Evolutionary conservation across 2,888 invertebrate species (phyloP).

Genomic region (Tenthredo mesomela): DNA sequence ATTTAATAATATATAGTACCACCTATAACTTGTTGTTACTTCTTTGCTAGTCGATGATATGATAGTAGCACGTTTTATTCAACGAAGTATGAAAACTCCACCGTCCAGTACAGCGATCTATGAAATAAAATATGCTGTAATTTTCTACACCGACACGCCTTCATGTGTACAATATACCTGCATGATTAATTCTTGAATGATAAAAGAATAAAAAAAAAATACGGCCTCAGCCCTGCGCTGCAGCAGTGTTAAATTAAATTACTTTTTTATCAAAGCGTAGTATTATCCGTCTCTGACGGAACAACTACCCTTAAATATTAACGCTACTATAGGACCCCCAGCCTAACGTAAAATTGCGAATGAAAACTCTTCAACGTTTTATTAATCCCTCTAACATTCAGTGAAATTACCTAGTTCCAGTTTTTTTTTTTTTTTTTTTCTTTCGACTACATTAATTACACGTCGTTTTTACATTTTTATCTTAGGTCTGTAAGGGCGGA

Average conservation of each 20-base stretch:
- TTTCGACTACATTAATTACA: constrained; percentile 16
- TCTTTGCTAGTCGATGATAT: neutral
- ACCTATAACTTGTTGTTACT: neutral
- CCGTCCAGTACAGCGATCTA: neutral
- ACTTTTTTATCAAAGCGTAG: constrained; percentile 4
- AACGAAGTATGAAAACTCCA: neutral
- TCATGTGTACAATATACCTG: constrained; percentile 12
- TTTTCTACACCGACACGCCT: constrained; percentile 1
- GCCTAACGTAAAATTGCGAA: constrained; percentile 20
- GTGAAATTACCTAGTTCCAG: neutral
- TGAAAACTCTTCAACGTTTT: constrained; percentile 34
- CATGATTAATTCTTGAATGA: constrained; percentile 26
- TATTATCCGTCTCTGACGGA: constrained; percentile 15
- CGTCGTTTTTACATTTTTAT: constrained; percentile 14
- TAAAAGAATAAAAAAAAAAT: neutral
- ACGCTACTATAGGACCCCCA: neutral
- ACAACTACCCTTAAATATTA: constrained; percentile 36
- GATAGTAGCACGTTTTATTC: neutral
- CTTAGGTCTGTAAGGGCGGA: constrained; percentile 26
- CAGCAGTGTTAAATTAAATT: constrained; percentile 26
- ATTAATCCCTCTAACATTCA: neutral
- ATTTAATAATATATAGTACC: too few relatives aligned
- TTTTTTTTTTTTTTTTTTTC: neutral
- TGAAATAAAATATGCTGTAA: constrained; percentile 9
- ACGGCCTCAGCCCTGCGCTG: neutral